phyloP scores from a whole-genome alignment of 2,113 vertebrate species.

The Okapia johnstoni region DNA sequence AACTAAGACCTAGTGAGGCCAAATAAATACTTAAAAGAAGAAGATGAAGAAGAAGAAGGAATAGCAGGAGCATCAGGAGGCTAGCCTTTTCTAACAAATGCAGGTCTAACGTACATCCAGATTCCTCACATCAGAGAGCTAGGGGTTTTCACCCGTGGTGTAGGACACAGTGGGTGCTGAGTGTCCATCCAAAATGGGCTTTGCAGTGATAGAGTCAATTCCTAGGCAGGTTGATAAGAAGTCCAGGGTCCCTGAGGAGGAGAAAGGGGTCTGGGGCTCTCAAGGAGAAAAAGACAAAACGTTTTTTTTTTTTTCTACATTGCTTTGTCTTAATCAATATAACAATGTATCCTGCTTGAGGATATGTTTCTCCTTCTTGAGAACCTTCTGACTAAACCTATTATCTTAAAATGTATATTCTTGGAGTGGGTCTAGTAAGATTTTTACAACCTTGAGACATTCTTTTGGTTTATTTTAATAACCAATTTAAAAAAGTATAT shows the following conservation, averaged over 20 bases:
- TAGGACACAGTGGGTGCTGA: accelerated
- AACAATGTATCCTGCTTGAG: background rate
- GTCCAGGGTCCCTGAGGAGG: background rate
- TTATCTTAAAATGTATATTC: background rate
- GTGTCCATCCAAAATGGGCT: background rate
- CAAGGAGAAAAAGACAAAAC: background rate
- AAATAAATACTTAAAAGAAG: background rate
- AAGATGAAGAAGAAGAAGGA: background rate
- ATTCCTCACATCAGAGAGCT: background rate
- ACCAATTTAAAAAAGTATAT: background rate
- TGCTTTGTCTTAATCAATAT: background rate
- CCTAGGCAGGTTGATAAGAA: background rate
- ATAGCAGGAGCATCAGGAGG: background rate
- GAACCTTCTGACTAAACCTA: background rate
- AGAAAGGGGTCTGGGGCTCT: background rate
- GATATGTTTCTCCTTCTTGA: background rate
- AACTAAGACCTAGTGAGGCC: background rate
- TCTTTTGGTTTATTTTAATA: background rate
- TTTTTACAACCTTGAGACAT: background rate
- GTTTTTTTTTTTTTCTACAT: background rate
- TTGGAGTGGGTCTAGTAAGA: background rate
- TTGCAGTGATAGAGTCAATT: background rate
- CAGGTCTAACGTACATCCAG: background rate
- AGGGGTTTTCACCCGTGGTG: background rate
- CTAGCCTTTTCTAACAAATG: background rate